Evolutionary conservation across 2,113 vertebrate species (phyloP).

Genomic region (Triplophysa rosa): DNA sequence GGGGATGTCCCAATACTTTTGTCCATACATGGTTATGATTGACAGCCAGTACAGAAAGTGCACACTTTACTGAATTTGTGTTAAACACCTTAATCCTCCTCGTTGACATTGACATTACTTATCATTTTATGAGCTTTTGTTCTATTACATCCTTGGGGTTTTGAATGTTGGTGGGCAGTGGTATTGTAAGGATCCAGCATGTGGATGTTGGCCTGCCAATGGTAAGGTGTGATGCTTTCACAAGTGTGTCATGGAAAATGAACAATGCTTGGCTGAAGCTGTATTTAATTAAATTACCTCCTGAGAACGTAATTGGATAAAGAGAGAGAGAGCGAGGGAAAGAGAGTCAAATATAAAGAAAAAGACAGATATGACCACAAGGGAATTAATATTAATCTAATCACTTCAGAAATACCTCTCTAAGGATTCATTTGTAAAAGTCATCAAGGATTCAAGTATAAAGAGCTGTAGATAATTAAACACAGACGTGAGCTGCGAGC

Average conservation of each 20-base stretch:
- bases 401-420: constrained; percentile 12
- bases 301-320: neutral
- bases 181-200: neutral
- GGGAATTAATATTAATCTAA: neutral
- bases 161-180: neutral
- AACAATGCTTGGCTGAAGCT: neutral
- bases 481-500: neutral
- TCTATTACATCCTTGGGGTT: no score
- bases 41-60: no score
- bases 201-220: neutral
- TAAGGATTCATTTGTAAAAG: neutral
- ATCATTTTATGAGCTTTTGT: no score
- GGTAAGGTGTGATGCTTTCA: neutral
- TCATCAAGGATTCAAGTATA: neutral
- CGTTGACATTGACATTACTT: no score
- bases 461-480: constrained; percentile 26
- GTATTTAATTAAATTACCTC: constrained; percentile 17
- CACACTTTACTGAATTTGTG: no score
- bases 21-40: no score
- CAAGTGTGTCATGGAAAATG: constrained; percentile 27
- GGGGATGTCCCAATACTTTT: no score
- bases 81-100: no score
- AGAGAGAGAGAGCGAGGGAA: neutral
- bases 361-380: neutral
- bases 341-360: neutral